Conservation (phyloP, 1,140 invertebrate genomes). For the Maniola jurtina region DNA sequence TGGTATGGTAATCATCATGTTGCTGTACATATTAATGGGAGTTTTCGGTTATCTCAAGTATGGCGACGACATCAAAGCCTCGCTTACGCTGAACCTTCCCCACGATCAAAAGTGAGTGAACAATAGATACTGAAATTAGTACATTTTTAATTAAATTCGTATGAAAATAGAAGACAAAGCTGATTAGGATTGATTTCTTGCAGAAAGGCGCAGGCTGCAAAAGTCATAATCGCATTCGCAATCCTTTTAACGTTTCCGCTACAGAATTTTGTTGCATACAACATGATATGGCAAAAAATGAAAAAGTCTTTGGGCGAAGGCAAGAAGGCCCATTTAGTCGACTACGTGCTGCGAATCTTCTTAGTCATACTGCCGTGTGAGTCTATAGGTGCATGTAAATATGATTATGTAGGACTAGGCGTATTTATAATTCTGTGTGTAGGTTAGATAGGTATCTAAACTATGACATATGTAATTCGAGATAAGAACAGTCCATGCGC, state of each 20-base stretch:
- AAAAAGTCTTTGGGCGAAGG: conserved; percentile 62
- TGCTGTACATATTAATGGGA: conserved; percentile 84
- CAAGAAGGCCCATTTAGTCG: conserved; percentile 75
- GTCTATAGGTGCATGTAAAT: too few species aligned
- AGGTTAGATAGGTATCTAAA: too few species aligned
- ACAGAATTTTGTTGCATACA: conserved; percentile 92
- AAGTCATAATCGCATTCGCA: conserved; percentile 87
- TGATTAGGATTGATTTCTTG: conserved; percentile 43
- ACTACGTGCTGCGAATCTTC: conserved; percentile 75
- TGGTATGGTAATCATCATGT: conserved; percentile 84
- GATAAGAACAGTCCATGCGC: too few species aligned
- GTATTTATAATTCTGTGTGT: too few species aligned
- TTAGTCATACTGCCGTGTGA: conserved; percentile 86
- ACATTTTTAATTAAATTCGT: conserved; percentile 3
- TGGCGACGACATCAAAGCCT: conserved; percentile 80
- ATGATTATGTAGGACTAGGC: too few species aligned
- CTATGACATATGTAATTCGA: too few species aligned
- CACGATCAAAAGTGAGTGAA: conserved; percentile 74
- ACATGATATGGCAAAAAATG: conserved; percentile 85
- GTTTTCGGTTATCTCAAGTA: conserved; percentile 88
- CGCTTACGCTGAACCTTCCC: conserved; percentile 84
- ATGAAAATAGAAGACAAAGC: not conserved
- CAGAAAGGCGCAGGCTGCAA: conserved; percentile 87
- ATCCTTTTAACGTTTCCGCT: conserved; percentile 92
- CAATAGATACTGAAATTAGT: not conserved